These are phyloP conservation scores for Napeogenes inachia DNA, from an alignment of 2,888 invertebrate genomes.

Conservation along the genomic window DNA sequence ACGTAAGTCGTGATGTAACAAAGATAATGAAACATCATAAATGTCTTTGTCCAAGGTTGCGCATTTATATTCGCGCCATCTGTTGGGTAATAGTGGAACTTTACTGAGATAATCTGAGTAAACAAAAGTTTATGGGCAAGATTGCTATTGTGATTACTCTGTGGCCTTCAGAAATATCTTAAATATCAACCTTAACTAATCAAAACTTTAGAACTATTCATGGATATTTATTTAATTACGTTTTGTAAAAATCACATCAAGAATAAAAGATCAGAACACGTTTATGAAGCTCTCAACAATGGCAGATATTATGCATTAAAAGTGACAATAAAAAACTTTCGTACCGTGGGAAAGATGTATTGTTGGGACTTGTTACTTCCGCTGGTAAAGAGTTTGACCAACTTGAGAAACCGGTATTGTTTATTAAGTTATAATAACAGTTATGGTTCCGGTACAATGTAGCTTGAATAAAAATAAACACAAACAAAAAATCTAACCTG, in stretches of 20 bases:
- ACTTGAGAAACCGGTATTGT: background rate
- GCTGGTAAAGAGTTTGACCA: background rate
- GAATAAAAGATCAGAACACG: too few species aligned
- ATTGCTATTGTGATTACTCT: too few species aligned
- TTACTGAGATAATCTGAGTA: constrained; percentile 4
- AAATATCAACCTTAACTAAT: constrained; percentile 1
- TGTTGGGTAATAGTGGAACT: constrained; percentile 8
- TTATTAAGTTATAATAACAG: background rate
- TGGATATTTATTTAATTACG: background rate
- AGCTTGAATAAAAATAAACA: too few species aligned
- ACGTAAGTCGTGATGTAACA: background rate
- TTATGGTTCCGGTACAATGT: background rate
- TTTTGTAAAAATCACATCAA: too few species aligned
- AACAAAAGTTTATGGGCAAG: background rate
- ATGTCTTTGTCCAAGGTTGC: constrained; percentile 16
- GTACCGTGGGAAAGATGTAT: background rate
- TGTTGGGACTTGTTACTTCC: background rate
- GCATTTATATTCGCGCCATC: constrained; percentile 16
- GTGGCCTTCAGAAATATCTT: background rate
- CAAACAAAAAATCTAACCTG: too few species aligned
- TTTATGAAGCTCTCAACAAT: too few species aligned
- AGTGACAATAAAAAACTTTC: constrained; percentile 1
- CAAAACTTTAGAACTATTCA: background rate
- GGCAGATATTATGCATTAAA: background rate
- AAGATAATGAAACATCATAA: constrained; percentile 15